Evolutionary conservation across 2,113 vertebrate genomes (phyloP).

Genomic region (Mirza zaza): DNA sequence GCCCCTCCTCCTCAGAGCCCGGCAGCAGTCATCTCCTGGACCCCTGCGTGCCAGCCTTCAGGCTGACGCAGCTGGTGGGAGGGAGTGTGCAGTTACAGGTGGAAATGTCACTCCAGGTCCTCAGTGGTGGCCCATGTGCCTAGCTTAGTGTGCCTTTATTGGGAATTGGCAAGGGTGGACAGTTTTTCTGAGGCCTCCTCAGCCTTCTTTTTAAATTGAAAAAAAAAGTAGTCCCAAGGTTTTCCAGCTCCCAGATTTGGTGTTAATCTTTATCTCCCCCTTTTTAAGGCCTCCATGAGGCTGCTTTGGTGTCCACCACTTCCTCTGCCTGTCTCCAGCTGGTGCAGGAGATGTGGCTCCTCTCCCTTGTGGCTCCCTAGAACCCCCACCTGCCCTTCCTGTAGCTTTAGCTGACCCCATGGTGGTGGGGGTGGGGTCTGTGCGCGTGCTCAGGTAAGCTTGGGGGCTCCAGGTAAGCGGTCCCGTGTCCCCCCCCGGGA

Average conservation of each 20-base stretch:
- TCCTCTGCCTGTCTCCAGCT: conserved; percentile 66
- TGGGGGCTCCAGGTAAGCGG: conserved; percentile 82
- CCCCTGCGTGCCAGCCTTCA: conserved; percentile 41
- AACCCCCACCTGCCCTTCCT: conserved; percentile 32
- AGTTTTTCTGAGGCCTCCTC: neutral
- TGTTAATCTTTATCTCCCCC: neutral
- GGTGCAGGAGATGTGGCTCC: conserved; percentile 51
- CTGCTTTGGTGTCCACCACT: conserved; percentile 33
- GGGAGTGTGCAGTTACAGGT: neutral
- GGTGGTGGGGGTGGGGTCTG: conserved; percentile 76
- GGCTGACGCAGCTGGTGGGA: conserved; percentile 38
- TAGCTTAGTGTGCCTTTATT: neutral
- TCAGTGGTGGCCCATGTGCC: neutral
- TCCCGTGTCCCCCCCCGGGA: conserved; percentile 80
- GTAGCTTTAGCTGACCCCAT: conserved; percentile 74
- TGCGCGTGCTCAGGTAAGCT: conserved; percentile 81
- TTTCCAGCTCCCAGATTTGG: neutral
- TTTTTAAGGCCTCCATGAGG: neutral
- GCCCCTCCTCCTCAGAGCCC: conserved; percentile 56
- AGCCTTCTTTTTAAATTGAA: neutral
- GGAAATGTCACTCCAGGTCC: neutral
- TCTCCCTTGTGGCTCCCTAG: conserved; percentile 35
- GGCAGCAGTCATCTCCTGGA: conserved; percentile 9
- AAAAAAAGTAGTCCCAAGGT: neutral
- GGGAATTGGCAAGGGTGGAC: neutral